Evolutionary conservation across 2,797 vertebrate genomes (phyloP).

Genomic region (Sebastes hubbsi): DNA sequence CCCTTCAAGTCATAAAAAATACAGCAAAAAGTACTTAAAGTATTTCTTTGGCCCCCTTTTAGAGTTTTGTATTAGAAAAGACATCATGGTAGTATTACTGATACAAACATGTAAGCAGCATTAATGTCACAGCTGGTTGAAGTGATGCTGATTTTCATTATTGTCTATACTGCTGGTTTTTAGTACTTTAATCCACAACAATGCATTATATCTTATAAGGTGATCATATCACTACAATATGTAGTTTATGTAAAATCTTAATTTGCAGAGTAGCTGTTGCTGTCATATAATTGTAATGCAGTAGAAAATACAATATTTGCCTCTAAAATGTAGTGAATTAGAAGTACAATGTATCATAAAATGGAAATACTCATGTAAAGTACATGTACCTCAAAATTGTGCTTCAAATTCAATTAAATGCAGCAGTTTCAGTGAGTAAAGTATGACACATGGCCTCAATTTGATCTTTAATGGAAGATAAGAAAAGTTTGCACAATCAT

Average conservation of each 20-base stretch:
- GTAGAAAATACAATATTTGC: not conserved
- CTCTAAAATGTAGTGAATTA: not conserved
- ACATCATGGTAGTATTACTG: not conserved
- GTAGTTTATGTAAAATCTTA: not conserved
- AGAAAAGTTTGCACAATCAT: not conserved
- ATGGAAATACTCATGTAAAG: not conserved
- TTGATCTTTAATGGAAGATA: not conserved
- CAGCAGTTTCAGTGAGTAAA: not conserved
- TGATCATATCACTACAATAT: not conserved
- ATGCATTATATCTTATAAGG: not conserved
- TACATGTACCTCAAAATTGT: not conserved
- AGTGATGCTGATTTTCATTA: not conserved
- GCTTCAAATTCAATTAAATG: not conserved
- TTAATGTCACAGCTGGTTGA: not conserved
- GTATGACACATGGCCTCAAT: not conserved
- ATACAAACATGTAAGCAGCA: not conserved
- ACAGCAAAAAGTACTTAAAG: not conserved
- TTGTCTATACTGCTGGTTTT: not conserved
- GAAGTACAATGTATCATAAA: not conserved
- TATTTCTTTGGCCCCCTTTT: not conserved
- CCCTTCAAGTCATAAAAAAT: not conserved
- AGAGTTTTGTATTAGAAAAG: not conserved
- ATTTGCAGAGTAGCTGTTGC: not conserved
- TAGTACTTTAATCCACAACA: not conserved
- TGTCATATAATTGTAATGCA: not conserved